Percentiles rank a stretch among this genome's conserved stretches.
Conservation (phyloP, 2,113 vertebrate species). For the Entelurus aequoreus region DNA sequence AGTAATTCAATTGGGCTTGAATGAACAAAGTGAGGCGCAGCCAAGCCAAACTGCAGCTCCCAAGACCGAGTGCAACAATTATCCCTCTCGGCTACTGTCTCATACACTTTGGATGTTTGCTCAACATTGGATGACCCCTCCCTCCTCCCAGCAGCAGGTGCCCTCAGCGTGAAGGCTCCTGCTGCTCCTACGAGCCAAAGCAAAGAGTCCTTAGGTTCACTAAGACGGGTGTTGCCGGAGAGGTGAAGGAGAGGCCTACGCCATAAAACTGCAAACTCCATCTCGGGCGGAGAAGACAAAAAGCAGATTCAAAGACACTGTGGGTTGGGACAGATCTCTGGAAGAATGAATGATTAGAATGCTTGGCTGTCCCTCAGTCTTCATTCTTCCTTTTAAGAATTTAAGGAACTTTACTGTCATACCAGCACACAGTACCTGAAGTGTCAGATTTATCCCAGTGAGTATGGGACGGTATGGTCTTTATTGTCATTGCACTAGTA, state of each 20-base stretch:
- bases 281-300: constrained; percentile 1
- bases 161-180: background rate
- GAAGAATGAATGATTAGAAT: too few relatives aligned
- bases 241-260: background rate
- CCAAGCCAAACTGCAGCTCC: constrained; percentile 28
- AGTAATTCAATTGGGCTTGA: constrained; percentile 38
- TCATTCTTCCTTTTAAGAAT: too few relatives aligned
- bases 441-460: too few relatives aligned
- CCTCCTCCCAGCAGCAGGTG: constrained; percentile 2
- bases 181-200: background rate
- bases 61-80: background rate
- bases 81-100: constrained; percentile 2
- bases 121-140: background rate
- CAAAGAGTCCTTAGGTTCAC: constrained; percentile 5
- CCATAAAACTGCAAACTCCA: background rate
- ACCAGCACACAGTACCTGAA: too few relatives aligned
- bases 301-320: background rate
- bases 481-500: too few relatives aligned
- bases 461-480: too few relatives aligned
- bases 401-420: too few relatives aligned
- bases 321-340: too few relatives aligned
- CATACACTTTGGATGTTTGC: constrained; percentile 2
- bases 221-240: background rate
- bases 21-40: constrained; percentile 20
- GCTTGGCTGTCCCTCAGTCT: too few relatives aligned